Conservation (phyloP, 1,140 invertebrate species). For the Caenorhabditis tropicalis region DNA sequence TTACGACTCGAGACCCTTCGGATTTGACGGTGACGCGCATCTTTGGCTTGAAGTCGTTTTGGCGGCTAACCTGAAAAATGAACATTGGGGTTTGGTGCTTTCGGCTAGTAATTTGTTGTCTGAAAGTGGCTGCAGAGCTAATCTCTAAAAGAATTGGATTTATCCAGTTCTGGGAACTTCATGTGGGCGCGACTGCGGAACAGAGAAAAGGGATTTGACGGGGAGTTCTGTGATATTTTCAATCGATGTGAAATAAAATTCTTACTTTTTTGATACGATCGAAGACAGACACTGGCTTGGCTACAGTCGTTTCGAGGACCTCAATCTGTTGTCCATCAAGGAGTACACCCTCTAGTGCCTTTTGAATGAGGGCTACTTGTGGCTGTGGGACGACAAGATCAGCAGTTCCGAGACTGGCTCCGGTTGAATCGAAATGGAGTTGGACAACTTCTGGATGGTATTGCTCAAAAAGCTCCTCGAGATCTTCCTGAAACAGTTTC, state of each 20-base stretch:
- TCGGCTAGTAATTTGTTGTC: neutral
- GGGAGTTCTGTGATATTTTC: too few relatives aligned
- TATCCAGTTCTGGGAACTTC: neutral
- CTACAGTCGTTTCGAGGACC: neutral
- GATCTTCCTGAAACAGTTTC: conserved; percentile 35
- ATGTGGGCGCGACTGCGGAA: neutral
- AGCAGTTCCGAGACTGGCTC: neutral
- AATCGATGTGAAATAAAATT: too few relatives aligned
- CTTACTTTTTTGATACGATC: conserved; percentile 22
- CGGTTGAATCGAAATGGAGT: neutral
- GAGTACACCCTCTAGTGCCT: conserved; percentile 24
- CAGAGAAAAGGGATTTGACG: neutral
- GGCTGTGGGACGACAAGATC: conserved; percentile 2
- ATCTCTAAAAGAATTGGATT: neutral
- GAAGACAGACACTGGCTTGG: conserved; percentile 27
- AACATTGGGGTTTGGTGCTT: neutral
- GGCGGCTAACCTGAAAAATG: neutral
- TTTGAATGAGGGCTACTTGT: conserved; percentile 10
- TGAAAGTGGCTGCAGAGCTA: neutral
- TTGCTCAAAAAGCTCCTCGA: conserved; percentile 9
- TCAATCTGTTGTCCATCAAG: conserved; percentile 8
- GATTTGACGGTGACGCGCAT: conserved; percentile 1
- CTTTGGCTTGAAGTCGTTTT: conserved; percentile 1
- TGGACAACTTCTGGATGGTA: conserved; percentile 4
- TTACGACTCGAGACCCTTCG: neutral